Conservation (phyloP, 1,140 invertebrate species). For the Archegozetes longisetosus region DNA sequence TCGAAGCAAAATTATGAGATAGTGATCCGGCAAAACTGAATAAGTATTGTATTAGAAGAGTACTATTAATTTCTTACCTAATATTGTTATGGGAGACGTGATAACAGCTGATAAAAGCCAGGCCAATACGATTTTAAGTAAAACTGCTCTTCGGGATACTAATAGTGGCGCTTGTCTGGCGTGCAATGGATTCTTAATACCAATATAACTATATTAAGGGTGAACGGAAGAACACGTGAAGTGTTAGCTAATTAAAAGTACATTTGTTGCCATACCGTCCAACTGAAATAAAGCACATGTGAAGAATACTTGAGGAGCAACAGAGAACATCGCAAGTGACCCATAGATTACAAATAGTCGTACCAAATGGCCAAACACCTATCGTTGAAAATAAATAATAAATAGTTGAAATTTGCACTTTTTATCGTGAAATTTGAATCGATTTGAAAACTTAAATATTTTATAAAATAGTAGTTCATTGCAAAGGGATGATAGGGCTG, state of each 20-base stretch:
- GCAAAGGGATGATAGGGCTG: too few species aligned
- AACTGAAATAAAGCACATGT: slow-evolving; percentile 91
- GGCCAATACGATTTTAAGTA: slow-evolving; percentile 62
- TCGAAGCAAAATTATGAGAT: too few species aligned
- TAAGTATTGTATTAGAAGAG: too few species aligned
- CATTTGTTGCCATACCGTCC: slow-evolving; percentile 33
- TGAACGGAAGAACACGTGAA: too few species aligned
- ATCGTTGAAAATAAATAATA: slow-evolving; percentile 26
- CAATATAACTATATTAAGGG: slow-evolving; percentile 46
- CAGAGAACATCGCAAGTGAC: slow-evolving; percentile 86
- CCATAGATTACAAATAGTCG: slow-evolving; percentile 78
- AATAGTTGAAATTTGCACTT: neutral
- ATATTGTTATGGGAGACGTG: slow-evolving; percentile 66
- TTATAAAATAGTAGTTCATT: too few species aligned
- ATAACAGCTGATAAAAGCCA: slow-evolving; percentile 72
- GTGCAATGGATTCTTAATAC: slow-evolving; percentile 72
- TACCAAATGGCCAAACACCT: slow-evolving; percentile 80
- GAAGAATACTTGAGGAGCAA: slow-evolving; percentile 84
- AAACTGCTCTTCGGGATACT: slow-evolving; percentile 52
- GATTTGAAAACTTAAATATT: too few species aligned
- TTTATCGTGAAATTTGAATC: too few species aligned
- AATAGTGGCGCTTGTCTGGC: slow-evolving; percentile 45
- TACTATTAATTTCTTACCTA: too few species aligned
- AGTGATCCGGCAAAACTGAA: too few species aligned
- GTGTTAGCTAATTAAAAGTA: too few species aligned